Evolutionary conservation across 2,888 invertebrate species (phyloP), one percentile per base, ranked within the genome.

Genomic region (Monoplex corrugatus): DNA sequence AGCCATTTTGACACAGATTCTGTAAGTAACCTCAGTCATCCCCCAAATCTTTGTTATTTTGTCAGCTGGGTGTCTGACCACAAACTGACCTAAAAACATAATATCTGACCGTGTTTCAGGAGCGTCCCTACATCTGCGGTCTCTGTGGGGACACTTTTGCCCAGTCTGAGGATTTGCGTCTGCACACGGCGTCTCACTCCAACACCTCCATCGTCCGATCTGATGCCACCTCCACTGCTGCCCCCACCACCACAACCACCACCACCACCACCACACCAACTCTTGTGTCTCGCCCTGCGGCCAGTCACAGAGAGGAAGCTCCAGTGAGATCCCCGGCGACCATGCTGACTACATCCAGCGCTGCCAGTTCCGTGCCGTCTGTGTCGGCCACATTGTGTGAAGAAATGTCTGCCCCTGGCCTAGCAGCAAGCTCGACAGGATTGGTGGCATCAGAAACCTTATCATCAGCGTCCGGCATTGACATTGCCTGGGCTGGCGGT

Each of bases 111-210:
- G 0, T 44, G 44, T 72, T 91, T 19, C 92, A 94, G 92, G 95
- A 94, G 75, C 89, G 93, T 8, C 95, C 95, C 8, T 95, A 95
- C 92, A 93, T 95, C 1, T 95, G 95, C 92, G 95, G 95, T 13
- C 90, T 93, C 44, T 95, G 95, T 91, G 95, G 95, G 23, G 91
- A 93, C 86, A 95, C 94, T 3, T 95, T 95, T 91, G 93, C 94
- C 43, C 90, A 90, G 40, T 91, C 93, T 23, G 93, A 92, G 5
- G 91, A 92, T 82, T 92, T 95, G 10, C 90, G 90, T 32, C 50
- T 87, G 23, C 92, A 92, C 90, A 89, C 88, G 78, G 91, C 92
- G 40, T 91, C 91, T 19, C 92, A 92, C 75, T 92, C 92, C 45
- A 89, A 90, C 87, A 91, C 91, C 75, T 90, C 90, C 19, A 89